These are phyloP conservation scores for Melanotaenia pygmaea DNA, from an alignment of 2,797 vertebrate genomes.

Conservation along the genomic window DNA sequence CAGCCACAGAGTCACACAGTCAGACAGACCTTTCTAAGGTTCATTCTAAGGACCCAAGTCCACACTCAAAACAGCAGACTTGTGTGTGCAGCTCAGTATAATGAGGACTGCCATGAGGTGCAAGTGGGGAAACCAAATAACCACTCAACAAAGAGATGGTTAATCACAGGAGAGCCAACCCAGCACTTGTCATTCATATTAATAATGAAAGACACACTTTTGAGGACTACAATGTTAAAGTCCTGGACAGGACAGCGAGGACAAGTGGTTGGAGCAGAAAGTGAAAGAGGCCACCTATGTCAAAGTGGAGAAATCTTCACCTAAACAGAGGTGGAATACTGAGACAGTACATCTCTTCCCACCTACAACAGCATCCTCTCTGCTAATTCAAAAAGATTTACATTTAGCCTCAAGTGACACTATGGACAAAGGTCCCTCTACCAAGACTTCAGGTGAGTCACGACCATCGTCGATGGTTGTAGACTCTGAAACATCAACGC, in stretches of 20 bases:
- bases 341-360: background rate
- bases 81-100: too few relatives aligned
- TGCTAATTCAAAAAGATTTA: background rate
- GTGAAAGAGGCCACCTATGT: background rate
- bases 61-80: too few relatives aligned
- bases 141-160: background rate
- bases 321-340: background rate
- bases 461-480: background rate
- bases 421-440: background rate
- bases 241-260: background rate
- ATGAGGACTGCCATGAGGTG: background rate
- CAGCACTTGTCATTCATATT: background rate
- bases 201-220: too few relatives aligned
- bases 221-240: background rate
- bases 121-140: background rate
- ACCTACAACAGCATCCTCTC: background rate
- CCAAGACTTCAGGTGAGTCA: background rate
- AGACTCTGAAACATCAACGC: background rate
- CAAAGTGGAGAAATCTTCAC: background rate
- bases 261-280: too few relatives aligned
- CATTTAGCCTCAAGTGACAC: background rate
- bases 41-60: too few relatives aligned
- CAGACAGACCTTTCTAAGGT: too few relatives aligned
- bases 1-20: too few relatives aligned
- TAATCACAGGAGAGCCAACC: background rate